phyloP scores from a whole-genome alignment of 2,797 vertebrate genomes.

The Sebastes trivittatus region DNA sequence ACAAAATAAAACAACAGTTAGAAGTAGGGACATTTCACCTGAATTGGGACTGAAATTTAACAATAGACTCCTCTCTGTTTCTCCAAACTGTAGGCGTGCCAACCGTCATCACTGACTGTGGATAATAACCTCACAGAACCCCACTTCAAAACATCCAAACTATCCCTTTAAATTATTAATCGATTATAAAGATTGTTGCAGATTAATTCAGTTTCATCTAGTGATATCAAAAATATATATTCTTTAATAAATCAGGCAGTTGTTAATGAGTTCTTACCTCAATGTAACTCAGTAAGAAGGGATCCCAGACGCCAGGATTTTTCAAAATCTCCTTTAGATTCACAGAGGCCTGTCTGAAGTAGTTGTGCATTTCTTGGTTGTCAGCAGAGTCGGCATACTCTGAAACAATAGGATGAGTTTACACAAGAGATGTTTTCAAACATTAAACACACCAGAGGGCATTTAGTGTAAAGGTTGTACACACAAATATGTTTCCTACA shows the following conservation, averaged over 20 bases:
- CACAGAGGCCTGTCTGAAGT: conserved; percentile 87
- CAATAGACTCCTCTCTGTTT: too few relatives aligned
- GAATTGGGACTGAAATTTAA: background rate
- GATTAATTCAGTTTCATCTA: background rate
- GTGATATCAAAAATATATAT: background rate
- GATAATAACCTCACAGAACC: too few relatives aligned
- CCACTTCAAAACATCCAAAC: too few relatives aligned
- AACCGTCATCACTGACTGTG: too few relatives aligned
- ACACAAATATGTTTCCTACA: background rate
- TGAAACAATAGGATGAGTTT: conserved; percentile 25
- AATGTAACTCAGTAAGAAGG: conserved; percentile 89
- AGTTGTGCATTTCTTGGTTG: conserved; percentile 79
- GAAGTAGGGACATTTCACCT: background rate
- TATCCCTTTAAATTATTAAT: background rate
- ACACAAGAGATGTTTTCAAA: background rate
- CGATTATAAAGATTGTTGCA: background rate
- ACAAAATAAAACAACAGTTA: background rate
- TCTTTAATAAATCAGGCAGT: background rate
- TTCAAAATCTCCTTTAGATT: conserved; percentile 85
- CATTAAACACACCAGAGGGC: background rate
- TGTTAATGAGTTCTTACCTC: conserved; percentile 87
- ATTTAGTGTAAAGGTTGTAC: background rate
- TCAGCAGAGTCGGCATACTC: conserved; percentile 57
- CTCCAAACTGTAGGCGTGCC: too few relatives aligned
- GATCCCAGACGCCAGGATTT: conserved; percentile 92